These are phyloP conservation scores for Meloidogyne exigua DNA, from an alignment of 1,140 invertebrate genomes.

Conservation along the genomic window DNA sequence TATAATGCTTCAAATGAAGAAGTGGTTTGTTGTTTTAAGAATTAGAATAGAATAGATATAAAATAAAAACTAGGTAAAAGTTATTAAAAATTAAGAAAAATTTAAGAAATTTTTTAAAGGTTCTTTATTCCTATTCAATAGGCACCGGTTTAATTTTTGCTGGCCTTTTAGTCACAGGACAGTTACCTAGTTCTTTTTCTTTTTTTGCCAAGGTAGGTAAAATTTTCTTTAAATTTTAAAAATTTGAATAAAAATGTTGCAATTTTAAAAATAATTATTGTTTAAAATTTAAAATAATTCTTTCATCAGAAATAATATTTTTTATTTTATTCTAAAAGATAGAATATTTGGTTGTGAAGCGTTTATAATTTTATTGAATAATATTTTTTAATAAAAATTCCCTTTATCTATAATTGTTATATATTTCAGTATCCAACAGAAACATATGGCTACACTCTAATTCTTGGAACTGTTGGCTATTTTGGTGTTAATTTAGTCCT, in stretches of 20 bases:
- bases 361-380: too few relatives aligned
- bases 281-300: too few relatives aligned
- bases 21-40: slow-evolving; percentile 69
- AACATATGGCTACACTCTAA: slow-evolving; percentile 80
- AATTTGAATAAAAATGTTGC: too few relatives aligned
- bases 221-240: not conserved
- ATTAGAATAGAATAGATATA: slow-evolving; percentile 1
- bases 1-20: slow-evolving; percentile 80
- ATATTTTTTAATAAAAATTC: too few relatives aligned
- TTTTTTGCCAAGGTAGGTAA: slow-evolving; percentile 76
- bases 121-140: slow-evolving; percentile 86
- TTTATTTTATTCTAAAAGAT: too few relatives aligned
- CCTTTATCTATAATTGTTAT: too few relatives aligned
- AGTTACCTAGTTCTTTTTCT: slow-evolving; percentile 74
- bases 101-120: slow-evolving; percentile 60
- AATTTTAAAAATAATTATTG: not conserved
- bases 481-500: slow-evolving; percentile 86
- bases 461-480: slow-evolving; percentile 85
- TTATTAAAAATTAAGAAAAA: too few relatives aligned
- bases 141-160: slow-evolving; percentile 80
- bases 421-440: slow-evolving; percentile 72
- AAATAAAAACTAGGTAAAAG: too few relatives aligned
- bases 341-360: too few relatives aligned
- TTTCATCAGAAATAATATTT: too few relatives aligned
- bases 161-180: slow-evolving; percentile 75